A percentile compares a stretch with the other conserved stretches of the same genome.
These are phyloP conservation scores for Chamaetylas fuelleborni DNA, from an alignment of 2,113 vertebrate genomes.

Conservation along the genomic window DNA sequence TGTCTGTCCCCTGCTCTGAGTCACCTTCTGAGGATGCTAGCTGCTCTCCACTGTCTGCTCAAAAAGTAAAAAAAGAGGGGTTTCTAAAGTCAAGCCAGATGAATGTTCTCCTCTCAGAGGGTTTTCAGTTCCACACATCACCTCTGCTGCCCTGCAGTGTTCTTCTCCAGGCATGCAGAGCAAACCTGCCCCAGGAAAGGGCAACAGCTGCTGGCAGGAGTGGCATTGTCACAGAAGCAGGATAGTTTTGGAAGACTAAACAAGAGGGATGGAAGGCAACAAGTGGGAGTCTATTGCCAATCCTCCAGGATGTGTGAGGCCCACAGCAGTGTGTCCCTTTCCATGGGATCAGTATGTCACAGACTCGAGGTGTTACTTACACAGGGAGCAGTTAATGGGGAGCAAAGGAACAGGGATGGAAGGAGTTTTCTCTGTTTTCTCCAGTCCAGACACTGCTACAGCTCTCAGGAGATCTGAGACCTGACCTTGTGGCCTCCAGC, in stretches of 20 bases:
- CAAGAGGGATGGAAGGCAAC: background rate
- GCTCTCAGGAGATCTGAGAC: background rate
- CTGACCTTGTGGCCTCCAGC: background rate
- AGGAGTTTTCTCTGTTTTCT: background rate
- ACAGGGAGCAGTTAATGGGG: background rate
- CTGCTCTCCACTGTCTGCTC: background rate
- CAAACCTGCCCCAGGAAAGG: background rate
- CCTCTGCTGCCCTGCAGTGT: background rate
- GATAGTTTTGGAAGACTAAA: background rate
- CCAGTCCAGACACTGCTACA: background rate
- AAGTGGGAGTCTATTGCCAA: background rate
- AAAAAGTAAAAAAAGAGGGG: background rate
- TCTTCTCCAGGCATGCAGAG: background rate
- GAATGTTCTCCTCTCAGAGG: background rate
- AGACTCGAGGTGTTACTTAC: background rate
- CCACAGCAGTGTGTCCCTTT: background rate
- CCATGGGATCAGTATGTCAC: background rate
- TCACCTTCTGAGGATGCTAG: background rate
- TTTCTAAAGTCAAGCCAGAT: background rate
- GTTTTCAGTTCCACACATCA: background rate
- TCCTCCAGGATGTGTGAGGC: background rate
- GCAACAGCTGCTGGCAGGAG: background rate
- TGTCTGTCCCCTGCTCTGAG: background rate
- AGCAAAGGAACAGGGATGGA: background rate
- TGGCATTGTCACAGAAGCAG: background rate